phyloP scores from a whole-genome alignment of 2,113 vertebrate species.

The Heterocephalus glaber region DNA sequence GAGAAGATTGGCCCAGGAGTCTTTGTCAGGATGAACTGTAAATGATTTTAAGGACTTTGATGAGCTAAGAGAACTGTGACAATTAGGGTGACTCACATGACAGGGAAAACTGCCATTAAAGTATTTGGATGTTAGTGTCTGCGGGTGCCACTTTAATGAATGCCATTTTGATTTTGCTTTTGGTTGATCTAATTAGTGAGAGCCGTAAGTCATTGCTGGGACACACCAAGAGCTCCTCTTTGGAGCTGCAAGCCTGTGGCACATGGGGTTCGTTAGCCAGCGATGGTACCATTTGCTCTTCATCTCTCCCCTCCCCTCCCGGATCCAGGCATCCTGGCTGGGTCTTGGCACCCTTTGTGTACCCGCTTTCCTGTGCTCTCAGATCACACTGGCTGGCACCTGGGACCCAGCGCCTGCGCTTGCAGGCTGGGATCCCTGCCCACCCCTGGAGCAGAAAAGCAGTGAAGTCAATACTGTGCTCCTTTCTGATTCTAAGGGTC shows the following conservation, averaged over 20 bases:
- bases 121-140: slow-evolving; percentile 54
- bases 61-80: slow-evolving; percentile 38
- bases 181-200: slow-evolving; percentile 37
- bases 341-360: not conserved
- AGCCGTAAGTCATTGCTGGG: slow-evolving; percentile 31
- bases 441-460: slow-evolving; percentile 35
- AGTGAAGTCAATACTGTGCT: slow-evolving; percentile 17
- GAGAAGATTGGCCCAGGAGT: slow-evolving; percentile 35
- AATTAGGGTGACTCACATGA: slow-evolving; percentile 5
- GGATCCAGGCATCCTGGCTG: slow-evolving; percentile 40
- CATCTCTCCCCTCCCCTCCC: not conserved
- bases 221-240: not conserved
- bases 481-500: slow-evolving; percentile 2
- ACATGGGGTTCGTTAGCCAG: not conserved
- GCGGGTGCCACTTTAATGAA: slow-evolving; percentile 52
- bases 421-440: not conserved
- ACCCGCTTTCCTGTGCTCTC: not conserved
- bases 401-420: not conserved
- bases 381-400: not conserved
- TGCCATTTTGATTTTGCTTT: slow-evolving; percentile 40
- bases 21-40: slow-evolving; percentile 49
- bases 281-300: not conserved
- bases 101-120: slow-evolving; percentile 11
- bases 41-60: slow-evolving; percentile 55
- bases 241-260: not conserved